Evolutionary conservation across 2,113 vertebrate genomes (phyloP).

Genomic region (Hydrochoerus hydrochaeris): DNA sequence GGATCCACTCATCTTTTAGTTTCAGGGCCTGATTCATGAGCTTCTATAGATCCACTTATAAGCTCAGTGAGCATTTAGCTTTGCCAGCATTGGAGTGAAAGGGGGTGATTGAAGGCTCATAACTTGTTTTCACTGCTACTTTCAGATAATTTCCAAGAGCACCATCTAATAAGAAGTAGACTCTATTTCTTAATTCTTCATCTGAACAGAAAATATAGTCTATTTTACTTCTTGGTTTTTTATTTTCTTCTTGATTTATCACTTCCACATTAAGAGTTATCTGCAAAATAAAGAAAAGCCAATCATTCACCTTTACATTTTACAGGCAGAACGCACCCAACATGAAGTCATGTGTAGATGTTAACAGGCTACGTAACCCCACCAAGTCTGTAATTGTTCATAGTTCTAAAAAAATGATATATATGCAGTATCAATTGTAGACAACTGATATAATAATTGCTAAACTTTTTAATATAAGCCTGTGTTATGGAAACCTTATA

Average conservation of each 20-base stretch:
- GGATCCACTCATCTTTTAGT: background rate
- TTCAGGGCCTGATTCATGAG: slow-evolving; percentile 49
- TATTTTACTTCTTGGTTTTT: background rate
- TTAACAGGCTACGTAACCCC: background rate
- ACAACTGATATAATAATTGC: background rate
- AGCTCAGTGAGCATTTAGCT: slow-evolving; percentile 9
- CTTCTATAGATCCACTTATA: slow-evolving; percentile 47
- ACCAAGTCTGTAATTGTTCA: background rate
- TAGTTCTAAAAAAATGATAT: background rate
- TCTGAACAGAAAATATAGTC: background rate
- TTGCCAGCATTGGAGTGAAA: background rate
- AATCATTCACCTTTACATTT: background rate
- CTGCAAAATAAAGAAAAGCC: background rate
- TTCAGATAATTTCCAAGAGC: slow-evolving; percentile 22
- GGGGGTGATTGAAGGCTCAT: background rate
- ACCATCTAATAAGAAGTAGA: background rate
- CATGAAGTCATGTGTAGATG: background rate
- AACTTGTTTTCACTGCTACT: background rate
- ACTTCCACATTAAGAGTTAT: background rate
- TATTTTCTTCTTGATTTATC: background rate
- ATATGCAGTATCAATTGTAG: background rate
- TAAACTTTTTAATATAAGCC: background rate
- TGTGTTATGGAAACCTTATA: background rate
- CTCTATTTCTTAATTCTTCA: background rate
- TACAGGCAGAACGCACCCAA: background rate